Conservation (phyloP, 2,113 vertebrate species). For the Prolemur simus region DNA sequence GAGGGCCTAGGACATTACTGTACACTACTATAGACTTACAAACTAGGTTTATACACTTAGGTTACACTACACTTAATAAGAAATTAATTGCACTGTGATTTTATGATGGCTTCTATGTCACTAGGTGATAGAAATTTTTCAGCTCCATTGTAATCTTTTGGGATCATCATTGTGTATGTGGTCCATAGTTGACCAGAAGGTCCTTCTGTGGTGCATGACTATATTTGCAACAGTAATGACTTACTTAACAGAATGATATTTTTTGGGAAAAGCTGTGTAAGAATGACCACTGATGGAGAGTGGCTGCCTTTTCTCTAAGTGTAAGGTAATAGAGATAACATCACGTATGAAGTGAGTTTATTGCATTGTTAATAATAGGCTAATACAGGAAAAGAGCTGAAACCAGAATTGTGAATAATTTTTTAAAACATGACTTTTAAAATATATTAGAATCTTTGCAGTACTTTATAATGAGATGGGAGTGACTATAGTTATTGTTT, state of each 20-base stretch:
- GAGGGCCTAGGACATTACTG: neutral
- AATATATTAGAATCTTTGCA: neutral
- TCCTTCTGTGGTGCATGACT: neutral
- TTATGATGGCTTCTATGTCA: neutral
- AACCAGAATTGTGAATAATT: neutral
- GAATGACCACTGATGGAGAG: neutral
- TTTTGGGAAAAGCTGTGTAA: neutral
- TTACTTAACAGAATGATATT: neutral
- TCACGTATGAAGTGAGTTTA: neutral
- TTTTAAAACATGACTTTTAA: constrained; percentile 10
- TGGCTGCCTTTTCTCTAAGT: neutral
- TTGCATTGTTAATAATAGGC: neutral
- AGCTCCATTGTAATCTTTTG: neutral
- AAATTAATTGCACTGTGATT: neutral
- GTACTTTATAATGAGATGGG: neutral
- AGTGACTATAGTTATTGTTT: neutral
- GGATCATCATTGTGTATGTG: neutral
- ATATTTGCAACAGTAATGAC: neutral
- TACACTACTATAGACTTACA: neutral
- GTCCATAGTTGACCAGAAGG: neutral
- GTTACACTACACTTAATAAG: neutral
- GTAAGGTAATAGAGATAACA: neutral
- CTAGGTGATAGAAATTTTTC: neutral
- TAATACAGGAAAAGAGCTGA: neutral
- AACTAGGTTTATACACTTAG: neutral